Evolutionary conservation across 2,113 vertebrate genomes (phyloP).

Genomic region (Erpornis zantholeuca): DNA sequence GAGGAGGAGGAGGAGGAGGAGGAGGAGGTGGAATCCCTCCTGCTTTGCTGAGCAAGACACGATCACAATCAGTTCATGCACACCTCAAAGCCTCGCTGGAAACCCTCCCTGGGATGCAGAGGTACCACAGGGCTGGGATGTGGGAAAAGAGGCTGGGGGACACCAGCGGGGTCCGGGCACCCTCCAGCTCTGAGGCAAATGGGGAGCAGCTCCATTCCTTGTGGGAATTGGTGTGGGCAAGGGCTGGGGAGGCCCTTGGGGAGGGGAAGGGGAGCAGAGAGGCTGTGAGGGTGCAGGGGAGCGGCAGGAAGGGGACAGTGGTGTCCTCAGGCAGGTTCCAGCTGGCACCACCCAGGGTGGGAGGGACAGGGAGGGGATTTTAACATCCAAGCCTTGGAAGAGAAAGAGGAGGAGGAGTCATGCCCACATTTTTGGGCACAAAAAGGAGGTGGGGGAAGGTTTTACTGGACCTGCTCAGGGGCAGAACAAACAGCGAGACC

Average conservation of each 20-base stretch:
- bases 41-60: constrained; percentile 31
- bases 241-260: neutral
- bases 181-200: neutral
- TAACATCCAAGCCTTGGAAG: neutral
- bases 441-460: neutral
- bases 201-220: neutral
- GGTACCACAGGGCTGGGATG: neutral
- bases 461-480: neutral
- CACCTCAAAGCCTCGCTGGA: neutral
- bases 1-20: neutral
- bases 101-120: neutral
- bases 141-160: neutral
- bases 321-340: neutral
- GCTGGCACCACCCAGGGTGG: neutral
- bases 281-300: neutral
- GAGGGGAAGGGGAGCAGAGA: neutral
- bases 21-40: neutral
- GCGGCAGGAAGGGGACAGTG: neutral
- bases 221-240: neutral
- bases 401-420: neutral
- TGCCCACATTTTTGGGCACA: neutral
- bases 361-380: neutral
- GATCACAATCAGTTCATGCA: neutral
- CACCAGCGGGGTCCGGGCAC: accelerated
- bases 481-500: neutral